Conservation (phyloP, 2,797 vertebrate genomes). For the Parauchenoglanis punctatus region DNA sequence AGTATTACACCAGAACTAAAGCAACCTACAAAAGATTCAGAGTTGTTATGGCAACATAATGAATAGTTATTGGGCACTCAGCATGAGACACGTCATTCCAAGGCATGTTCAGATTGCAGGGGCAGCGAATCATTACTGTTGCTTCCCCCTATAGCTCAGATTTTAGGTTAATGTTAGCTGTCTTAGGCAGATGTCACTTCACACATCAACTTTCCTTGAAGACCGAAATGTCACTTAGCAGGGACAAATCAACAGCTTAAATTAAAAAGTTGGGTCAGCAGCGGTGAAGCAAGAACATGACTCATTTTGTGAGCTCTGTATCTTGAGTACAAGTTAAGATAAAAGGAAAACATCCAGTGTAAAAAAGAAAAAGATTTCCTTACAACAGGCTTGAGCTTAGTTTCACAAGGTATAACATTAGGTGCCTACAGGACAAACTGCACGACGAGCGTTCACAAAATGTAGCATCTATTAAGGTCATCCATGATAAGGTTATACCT, state of each 20-base stretch:
- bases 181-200: slow-evolving; percentile 13
- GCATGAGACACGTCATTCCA: slow-evolving; percentile 42
- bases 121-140: slow-evolving; percentile 27
- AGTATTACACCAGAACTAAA: slow-evolving; percentile 7
- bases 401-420: not conserved
- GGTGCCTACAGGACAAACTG: not conserved
- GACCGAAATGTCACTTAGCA: not conserved
- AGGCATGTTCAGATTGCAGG: slow-evolving; percentile 24
- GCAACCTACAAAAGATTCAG: slow-evolving; percentile 30
- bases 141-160: slow-evolving; percentile 19
- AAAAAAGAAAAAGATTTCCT: not conserved
- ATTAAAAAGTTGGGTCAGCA: slow-evolving; percentile 1
- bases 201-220: slow-evolving; percentile 1
- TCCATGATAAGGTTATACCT: slow-evolving; percentile 73
- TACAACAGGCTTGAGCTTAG: not conserved
- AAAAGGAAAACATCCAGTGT: not conserved
- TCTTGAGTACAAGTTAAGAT: not conserved
- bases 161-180: not conserved
- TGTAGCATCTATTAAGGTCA: not conserved
- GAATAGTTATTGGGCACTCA: slow-evolving; percentile 35
- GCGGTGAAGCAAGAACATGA: not conserved
- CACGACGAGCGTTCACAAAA: not conserved
- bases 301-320: not conserved
- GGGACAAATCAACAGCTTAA: not conserved
- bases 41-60: slow-evolving; percentile 47